Conservation (phyloP, 2,888 invertebrate species). For the Ophonus ardosiacus region DNA sequence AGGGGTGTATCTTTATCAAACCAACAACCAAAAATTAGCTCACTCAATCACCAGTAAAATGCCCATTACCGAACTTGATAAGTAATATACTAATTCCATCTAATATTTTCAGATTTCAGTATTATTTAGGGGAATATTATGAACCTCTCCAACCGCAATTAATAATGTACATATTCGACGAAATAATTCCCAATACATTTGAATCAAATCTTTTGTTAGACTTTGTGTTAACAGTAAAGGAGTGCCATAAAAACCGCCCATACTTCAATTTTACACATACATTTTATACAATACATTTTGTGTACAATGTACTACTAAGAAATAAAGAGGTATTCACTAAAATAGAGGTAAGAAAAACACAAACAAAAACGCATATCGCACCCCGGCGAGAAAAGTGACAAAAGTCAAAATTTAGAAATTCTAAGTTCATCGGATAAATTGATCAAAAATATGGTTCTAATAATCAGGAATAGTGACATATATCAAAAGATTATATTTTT, state of each 20-base stretch:
- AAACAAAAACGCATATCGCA: neutral
- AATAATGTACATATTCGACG: constrained; percentile 77
- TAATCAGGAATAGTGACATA: too few species aligned
- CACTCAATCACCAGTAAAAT: too few species aligned
- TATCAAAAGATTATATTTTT: too few species aligned
- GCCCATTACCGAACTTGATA: too few species aligned
- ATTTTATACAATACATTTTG: constrained; percentile 80
- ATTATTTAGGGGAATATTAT: constrained; percentile 78
- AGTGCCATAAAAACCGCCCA: constrained; percentile 77
- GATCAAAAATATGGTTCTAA: too few species aligned
- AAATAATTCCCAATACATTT: constrained; percentile 75
- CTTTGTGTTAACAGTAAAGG: constrained; percentile 77
- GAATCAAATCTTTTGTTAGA: constrained; percentile 75
- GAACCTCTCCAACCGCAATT: constrained; percentile 78
- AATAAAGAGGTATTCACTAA: constrained; percentile 76
- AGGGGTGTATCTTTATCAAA: too few species aligned
- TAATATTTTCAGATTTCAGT: constrained; percentile 76
- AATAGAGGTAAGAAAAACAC: constrained; percentile 74
- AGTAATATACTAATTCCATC: too few species aligned
- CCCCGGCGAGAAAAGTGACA: too few species aligned
- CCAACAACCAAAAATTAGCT: too few species aligned
- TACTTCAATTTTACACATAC: constrained; percentile 83
- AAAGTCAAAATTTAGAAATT: too few species aligned
- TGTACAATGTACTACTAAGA: constrained; percentile 78
- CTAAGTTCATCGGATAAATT: too few species aligned